Conservation (phyloP, 64 coral and sea anemone species). For the Stichodactyla helianthus region DNA sequence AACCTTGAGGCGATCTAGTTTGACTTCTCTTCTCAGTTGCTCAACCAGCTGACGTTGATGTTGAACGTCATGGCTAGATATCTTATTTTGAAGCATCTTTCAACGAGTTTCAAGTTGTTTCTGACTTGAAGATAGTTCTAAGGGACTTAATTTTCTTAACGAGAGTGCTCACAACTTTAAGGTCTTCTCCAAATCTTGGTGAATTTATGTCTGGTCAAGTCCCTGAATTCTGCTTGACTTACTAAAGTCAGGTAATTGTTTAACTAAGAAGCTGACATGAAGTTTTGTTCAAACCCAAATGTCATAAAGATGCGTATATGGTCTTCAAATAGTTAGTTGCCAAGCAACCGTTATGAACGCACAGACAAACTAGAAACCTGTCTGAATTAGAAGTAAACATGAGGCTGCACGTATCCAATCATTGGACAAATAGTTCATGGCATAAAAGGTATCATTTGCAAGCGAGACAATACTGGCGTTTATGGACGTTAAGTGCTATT, state of each 20-base stretch:
- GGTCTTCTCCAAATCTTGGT: background rate
- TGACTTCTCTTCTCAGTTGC: slow-evolving; percentile 48
- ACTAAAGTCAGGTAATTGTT: background rate
- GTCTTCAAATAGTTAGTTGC: background rate
- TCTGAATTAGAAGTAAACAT: background rate
- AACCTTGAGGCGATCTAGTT: slow-evolving; percentile 29
- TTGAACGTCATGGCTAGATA: slow-evolving; percentile 46
- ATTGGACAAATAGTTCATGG: background rate
- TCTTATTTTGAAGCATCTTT: slow-evolving; percentile 12
- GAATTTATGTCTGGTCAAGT: too few relatives aligned
- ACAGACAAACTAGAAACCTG: background rate
- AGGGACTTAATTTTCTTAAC: background rate
- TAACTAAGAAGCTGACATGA: background rate
- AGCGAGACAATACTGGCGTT: too few relatives aligned
- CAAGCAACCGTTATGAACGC: background rate
- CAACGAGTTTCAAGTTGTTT: background rate
- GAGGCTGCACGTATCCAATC: background rate
- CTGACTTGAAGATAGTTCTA: background rate
- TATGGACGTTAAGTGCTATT: too few relatives aligned
- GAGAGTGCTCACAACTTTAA: background rate
- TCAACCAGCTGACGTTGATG: slow-evolving; percentile 43
- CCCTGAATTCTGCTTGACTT: background rate
- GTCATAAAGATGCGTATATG: background rate
- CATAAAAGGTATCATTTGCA: too few relatives aligned
- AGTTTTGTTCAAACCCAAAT: background rate